Evolutionary conservation across 2,113 vertebrate genomes (phyloP), one percentile per base, ranked within the genome.

Genomic region (Cebus imitator): DNA sequence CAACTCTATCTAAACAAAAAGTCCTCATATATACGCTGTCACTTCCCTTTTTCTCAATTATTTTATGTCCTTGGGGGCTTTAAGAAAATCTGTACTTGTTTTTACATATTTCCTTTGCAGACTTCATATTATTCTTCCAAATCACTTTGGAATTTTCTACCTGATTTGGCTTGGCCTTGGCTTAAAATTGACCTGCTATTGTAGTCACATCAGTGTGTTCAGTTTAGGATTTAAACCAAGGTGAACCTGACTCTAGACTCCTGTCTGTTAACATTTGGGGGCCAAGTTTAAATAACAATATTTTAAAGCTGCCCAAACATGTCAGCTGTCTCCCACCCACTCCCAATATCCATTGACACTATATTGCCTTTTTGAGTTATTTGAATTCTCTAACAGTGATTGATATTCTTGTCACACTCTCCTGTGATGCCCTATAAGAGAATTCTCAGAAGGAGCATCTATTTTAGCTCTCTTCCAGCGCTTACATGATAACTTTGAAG

Each of bases 11-110:
- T 68, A 57, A 85, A 45, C 20, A 81, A 12, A 16, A 0, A 81
- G 23, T 0, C 13, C 18, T 9, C 5, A 2, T 3, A 3, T 35
- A 7, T 13, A 16, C 17, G 48, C 20, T n/a, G 23, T 68, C 16
- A 40, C 8, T 13, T 10, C 37, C 21, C 5, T 18, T 8, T 37
- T 43, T 85, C 10, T 85, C 32, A 35, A 37, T 27, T 6, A 5
- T 20, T 80, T 40, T 40, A 45, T 11, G 27, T 30, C 66, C 37
- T 35, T 79, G 30, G 13, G 12, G 18, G 45, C 3, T 75, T 81
- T 80, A 9, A 40, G 8, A 9, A 58, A 79, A 37, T 76, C 5
- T 45, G 10, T 64, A 5, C 50, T 66, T 93, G 48, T 57, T 80
- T 66, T 85, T 37, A 86, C 35, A 17, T 48, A 90, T 80, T 57